A percentile compares a stretch with the other conserved stretches of the same genome.
phyloP scores from a whole-genome alignment of 2,113 vertebrate genomes.

The Nibea albiflora region DNA sequence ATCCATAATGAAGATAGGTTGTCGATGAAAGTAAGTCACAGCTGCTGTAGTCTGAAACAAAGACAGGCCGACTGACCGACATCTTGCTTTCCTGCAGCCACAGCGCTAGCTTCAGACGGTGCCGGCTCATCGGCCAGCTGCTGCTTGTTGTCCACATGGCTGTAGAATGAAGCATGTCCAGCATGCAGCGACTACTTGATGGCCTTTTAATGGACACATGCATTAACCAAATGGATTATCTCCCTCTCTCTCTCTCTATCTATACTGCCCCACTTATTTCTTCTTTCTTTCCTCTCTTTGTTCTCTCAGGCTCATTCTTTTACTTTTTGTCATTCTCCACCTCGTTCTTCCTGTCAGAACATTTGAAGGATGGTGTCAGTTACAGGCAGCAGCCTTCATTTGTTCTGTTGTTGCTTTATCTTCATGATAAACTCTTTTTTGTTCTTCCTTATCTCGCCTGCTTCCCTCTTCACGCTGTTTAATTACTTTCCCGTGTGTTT shows the following conservation, averaged over 20 bases:
- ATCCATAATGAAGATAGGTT: not conserved
- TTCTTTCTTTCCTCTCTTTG: not conserved
- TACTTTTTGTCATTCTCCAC: not conserved
- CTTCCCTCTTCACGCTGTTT: conserved; percentile 5
- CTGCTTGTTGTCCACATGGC: conserved; percentile 14
- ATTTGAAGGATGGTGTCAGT: conserved; percentile 3
- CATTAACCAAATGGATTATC: conserved; percentile 38
- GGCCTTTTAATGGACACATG: conserved; percentile 43
- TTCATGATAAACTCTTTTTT: conserved; percentile 5
- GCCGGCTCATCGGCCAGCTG: conserved; percentile 13
- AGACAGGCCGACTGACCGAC: not conserved
- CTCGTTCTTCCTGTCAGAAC: not conserved
- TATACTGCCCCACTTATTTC: not conserved
- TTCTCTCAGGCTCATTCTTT: not conserved
- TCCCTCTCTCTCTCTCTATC: not conserved
- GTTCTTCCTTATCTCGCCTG: conserved; percentile 4
- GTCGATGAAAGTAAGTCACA: not conserved
- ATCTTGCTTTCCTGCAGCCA: not conserved
- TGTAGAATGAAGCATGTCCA: conserved; percentile 9
- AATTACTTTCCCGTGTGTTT: conserved; percentile 24
- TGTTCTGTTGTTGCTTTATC: not conserved
- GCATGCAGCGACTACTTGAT: conserved; percentile 20
- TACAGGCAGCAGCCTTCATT: not conserved
- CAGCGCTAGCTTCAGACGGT: not conserved
- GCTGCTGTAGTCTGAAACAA: not conserved